Evolutionary conservation across 1,140 invertebrate genomes (phyloP), one percentile per base, ranked within the genome.

Genomic region (Neodiprion pinetum): DNA sequence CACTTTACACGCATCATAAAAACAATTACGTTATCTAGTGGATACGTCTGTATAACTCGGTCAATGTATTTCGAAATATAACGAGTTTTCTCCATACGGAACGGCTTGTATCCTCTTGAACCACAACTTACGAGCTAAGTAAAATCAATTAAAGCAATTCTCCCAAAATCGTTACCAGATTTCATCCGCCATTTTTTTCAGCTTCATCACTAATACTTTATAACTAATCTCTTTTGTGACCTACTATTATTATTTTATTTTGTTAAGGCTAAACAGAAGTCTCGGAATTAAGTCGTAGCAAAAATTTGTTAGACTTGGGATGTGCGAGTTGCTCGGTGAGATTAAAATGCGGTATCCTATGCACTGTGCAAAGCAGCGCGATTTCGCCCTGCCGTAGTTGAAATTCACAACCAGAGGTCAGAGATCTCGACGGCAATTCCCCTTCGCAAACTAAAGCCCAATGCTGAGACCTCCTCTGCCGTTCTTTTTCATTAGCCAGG

Each of bases 231-330:
- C 28, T 40, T 40, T 40, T 40, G 17, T 40, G 28, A 3, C 28
- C 28, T 40, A 40, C 28, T 40, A 40, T 40, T 40, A 40, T 40
- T 40, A 40, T 40, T 40, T 9, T 61, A 5, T 61, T 61, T 14
- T 69, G 8, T 80, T 80, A 40, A 69, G 53, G 90, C 93, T 93
- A 99, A 84, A 99, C 97, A 66, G 97, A 98, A 9, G 97, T 99
- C 88, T 99, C 98, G 0, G 97, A 98, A 86, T 98, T 99, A 1
- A 99, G 88, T 82, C 96, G 91, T 69, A 99, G 88, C 50, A 98
- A 94, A 92, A 99, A 99, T 81, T 97, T 96, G 88, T 99, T 98
- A 76, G 94, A 96, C 85, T 98, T 97, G 0, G 96, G 96, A 90
- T 99, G 96, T 17, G 98, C 94, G 0, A 99, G 94, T 89, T 99